Conservation (phyloP, 2,888 invertebrate species). For the Gnatocerus cornutus region DNA sequence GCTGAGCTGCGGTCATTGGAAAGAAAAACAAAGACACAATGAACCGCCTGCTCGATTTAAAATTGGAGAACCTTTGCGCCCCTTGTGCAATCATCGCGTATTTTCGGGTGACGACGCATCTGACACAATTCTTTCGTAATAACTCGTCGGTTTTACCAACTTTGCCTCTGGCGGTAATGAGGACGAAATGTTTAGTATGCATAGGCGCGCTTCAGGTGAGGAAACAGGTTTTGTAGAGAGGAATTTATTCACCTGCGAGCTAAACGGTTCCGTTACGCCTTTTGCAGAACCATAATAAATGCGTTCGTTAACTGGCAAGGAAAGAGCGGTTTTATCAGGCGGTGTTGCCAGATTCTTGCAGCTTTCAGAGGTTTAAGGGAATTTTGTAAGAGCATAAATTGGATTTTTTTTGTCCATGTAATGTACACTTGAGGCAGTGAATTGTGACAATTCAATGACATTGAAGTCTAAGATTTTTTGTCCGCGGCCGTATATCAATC, state of each 20-base stretch:
- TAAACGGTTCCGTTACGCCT: conserved; percentile 44
- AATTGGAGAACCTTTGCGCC: no score
- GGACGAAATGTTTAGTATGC: conserved; percentile 21
- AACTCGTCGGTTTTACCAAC: neutral
- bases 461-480: no score
- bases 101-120: neutral
- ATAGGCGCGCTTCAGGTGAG: conserved; percentile 29
- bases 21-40: neutral
- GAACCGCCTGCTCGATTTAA: no score
- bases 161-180: conserved; percentile 1
- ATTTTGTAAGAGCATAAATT: neutral
- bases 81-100: neutral
- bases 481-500: no score
- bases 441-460: no score
- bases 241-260: conserved; percentile 46
- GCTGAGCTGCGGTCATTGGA: neutral
- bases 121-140: neutral
- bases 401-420: no score
- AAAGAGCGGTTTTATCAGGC: conserved; percentile 5
- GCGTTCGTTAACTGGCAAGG: conserved; percentile 9
- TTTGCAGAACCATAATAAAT: conserved; percentile 41
- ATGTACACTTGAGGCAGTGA: no score
- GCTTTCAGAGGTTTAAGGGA: neutral
- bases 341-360: neutral
- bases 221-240: conserved; percentile 37